Conservation (phyloP, 2,113 vertebrate species). For the Vireo altiloquus region DNA sequence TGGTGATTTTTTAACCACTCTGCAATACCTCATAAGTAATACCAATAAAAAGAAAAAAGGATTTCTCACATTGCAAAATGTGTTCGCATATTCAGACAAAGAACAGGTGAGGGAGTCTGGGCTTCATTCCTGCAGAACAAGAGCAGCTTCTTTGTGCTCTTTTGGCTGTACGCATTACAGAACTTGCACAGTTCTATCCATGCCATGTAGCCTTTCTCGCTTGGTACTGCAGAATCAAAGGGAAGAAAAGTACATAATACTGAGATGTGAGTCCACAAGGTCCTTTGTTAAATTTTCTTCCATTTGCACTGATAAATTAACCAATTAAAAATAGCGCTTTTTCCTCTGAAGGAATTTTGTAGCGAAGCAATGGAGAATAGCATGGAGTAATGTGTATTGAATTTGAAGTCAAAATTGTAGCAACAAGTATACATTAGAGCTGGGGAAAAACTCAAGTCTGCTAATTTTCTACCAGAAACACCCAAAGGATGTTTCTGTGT, state of each 20-base stretch:
- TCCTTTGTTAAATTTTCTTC: conserved; percentile 12
- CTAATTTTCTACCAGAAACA: not conserved
- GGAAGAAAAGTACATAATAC: conserved; percentile 17
- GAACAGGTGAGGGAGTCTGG: not conserved
- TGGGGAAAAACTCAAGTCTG: not conserved
- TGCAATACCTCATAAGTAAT: not conserved
- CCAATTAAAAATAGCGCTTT: conserved; percentile 54
- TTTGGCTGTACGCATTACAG: not conserved
- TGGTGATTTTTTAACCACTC: not conserved
- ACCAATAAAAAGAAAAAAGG: not conserved
- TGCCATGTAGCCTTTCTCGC: not conserved
- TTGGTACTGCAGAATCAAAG: conserved; percentile 2
- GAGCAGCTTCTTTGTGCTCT: not conserved
- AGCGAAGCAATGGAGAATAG: not conserved
- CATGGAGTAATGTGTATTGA: not conserved
- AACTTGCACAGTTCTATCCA: not conserved
- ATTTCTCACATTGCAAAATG: not conserved
- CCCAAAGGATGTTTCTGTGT: not conserved
- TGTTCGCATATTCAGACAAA: not conserved
- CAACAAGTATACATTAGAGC: not conserved
- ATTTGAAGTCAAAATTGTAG: not conserved
- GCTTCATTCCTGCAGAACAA: not conserved
- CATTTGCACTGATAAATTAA: conserved; percentile 42
- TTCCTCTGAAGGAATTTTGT: not conserved
- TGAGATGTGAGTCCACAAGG: not conserved